Evolutionary conservation across 2,888 invertebrate genomes (phyloP).

Genomic region (Mylabris sibirica): DNA sequence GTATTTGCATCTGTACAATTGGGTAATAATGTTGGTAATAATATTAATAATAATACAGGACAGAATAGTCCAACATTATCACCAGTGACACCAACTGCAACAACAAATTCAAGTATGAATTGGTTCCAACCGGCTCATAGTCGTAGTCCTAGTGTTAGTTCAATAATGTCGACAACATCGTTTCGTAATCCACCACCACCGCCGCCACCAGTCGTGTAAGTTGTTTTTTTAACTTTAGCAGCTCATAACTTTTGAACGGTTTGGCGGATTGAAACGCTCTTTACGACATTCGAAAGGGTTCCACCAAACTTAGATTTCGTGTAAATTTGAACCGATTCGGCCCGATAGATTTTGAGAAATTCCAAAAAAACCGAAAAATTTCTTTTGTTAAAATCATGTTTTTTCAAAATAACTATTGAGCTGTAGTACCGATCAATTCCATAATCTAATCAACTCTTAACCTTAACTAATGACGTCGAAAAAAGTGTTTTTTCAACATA

Average conservation of each 20-base stretch:
- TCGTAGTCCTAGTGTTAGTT: conserved; percentile 57
- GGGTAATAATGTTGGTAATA: conserved; percentile 27
- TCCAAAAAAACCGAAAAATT: no score
- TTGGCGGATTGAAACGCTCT: no score
- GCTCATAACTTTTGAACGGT: not conserved
- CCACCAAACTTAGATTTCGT: no score
- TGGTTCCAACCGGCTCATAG: conserved; percentile 52
- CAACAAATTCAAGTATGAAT: conserved; percentile 48
- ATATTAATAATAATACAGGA: conserved; percentile 43
- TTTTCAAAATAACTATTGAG: no score
- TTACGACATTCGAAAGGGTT: no score
- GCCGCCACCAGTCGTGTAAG: conserved; percentile 51
- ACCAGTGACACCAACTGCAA: conserved; percentile 56
- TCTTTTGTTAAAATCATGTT: no score
- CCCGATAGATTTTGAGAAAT: no score
- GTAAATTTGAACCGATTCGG: no score
- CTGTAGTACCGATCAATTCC: no score
- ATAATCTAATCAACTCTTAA: no score
- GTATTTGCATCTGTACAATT: conserved; percentile 63
- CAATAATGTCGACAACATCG: conserved; percentile 60
- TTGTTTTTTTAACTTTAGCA: conserved; percentile 18
- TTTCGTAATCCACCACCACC: conserved; percentile 48
- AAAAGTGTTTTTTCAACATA: no score
- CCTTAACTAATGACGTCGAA: no score
- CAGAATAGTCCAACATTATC: conserved; percentile 58